A percentile compares a stretch with the other conserved stretches of the same genome.
Evolutionary conservation across 1,140 invertebrate genomes (phyloP).

Genomic region (Ceratina japonica): DNA sequence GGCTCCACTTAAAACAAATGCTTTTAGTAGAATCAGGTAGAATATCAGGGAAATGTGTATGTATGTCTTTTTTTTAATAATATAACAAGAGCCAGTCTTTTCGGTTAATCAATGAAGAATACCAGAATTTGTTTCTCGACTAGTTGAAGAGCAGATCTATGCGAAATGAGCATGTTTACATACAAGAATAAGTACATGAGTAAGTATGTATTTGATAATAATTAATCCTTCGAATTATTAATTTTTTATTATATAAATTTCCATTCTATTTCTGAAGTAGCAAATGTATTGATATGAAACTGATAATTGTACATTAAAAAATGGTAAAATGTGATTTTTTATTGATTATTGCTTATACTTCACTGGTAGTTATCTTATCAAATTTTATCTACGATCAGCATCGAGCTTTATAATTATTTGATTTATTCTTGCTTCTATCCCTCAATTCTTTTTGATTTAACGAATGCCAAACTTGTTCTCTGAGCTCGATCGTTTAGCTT

Average conservation of each 20-base stretch:
- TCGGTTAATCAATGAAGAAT: conserved; percentile 7
- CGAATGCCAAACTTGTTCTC: too few relatives aligned
- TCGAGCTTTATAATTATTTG: too few relatives aligned
- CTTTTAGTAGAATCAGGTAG: conserved; percentile 18
- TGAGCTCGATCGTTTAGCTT: too few relatives aligned
- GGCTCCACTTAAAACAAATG: conserved; percentile 13
- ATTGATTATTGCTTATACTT: conserved; percentile 61
- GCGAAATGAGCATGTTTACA: conserved; percentile 14
- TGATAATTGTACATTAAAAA: neutral
- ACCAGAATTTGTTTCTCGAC: conserved; percentile 34
- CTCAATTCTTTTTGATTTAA: conserved; percentile 56
- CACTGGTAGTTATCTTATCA: conserved; percentile 54
- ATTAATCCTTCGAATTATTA: neutral
- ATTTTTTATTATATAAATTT: neutral
- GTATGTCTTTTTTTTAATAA: conserved; percentile 3
- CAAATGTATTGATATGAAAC: neutral
- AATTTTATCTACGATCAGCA: too few relatives aligned
- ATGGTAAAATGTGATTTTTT: neutral
- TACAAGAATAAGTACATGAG: conserved; percentile 21
- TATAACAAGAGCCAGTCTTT: conserved; percentile 42
- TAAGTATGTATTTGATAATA: too few relatives aligned
- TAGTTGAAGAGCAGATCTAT: conserved; percentile 47
- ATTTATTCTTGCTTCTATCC: conserved; percentile 67
- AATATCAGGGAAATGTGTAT: conserved; percentile 9
- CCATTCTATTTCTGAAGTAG: neutral